A percentile compares a stretch with the other conserved stretches of the same genome.
phyloP scores from a whole-genome alignment of 2,797 vertebrate genomes.

The Nannoperca obscura region DNA sequence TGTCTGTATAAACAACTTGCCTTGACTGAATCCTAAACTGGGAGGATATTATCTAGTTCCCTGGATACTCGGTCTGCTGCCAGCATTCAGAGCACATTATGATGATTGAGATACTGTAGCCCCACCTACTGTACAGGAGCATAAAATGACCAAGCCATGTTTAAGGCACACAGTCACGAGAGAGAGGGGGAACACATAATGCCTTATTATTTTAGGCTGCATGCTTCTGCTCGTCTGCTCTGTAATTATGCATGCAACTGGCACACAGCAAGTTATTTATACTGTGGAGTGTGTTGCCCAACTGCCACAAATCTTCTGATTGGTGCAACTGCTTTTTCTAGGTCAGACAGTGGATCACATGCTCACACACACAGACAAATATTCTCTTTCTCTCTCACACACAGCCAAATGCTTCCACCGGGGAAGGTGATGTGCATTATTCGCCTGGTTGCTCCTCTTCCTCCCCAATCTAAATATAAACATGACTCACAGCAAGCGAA shows the following conservation, averaged over 20 bases:
- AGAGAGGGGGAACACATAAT: conserved; percentile 9
- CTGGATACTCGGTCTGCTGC: conserved; percentile 1
- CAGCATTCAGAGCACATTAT: conserved; percentile 1
- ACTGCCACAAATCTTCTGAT: conserved; percentile 72
- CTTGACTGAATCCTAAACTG: neutral
- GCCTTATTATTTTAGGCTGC: conserved; percentile 51
- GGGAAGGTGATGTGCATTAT: conserved; percentile 78
- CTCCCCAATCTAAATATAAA: conserved; percentile 80
- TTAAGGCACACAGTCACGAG: conserved; percentile 9
- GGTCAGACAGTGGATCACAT: conserved; percentile 80
- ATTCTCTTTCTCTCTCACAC: conserved; percentile 62
- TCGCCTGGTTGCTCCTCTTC: conserved; percentile 72
- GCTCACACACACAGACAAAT: conserved; percentile 53
- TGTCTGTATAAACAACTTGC: neutral
- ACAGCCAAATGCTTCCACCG: conserved; percentile 69
- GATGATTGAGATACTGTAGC: conserved; percentile 66
- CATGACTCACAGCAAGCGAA: conserved; percentile 59
- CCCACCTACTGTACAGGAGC: conserved; percentile 74
- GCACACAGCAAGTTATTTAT: conserved; percentile 85
- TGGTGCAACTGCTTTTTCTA: conserved; percentile 82
- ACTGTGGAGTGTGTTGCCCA: conserved; percentile 76
- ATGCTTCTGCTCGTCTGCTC: conserved; percentile 52
- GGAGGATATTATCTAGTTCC: neutral
- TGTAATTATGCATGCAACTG: conserved; percentile 84
- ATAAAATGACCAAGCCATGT: conserved; percentile 41